Evolutionary conservation across 1,140 invertebrate species (phyloP), one percentile per base, ranked within the genome.

Genomic region (Hormaphis cornu): DNA sequence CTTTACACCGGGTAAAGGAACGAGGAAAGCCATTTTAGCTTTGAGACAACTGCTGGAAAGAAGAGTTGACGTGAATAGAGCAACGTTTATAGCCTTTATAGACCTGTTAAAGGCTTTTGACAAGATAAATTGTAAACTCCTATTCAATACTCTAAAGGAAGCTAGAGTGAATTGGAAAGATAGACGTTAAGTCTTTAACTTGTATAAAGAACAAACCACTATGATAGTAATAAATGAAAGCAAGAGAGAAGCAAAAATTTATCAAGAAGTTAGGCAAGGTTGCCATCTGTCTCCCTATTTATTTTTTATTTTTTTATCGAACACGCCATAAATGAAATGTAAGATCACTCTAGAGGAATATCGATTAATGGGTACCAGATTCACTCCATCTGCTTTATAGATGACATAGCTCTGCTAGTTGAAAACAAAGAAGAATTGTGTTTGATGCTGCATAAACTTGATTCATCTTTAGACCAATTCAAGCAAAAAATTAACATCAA

Each of bases 241-340:
- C 16, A 40, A 22, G 53, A 70, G 24, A 70, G 69, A 58, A 40
- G 42, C 40, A 16, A 70, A 70, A 46, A 70, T 70, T 70, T 8
- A 35, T 20, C n/a, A 44, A 26, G 48, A 24, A 44, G 69, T 70
- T 16, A 70, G 69, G 28, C 69, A 56, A 35, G 37, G 42, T 40
- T 50, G 37, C 40, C 52, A 40, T 40, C 44, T 58, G 9, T 70
- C 54, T 22, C 59, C 63, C 5, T n/a, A 40, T 10, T 12, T 74
- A 14, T 73, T 73, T 26, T 42, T 30, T 72, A 66, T 40, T 12
- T 74, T 12, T 71, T 72, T 22, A 37, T 71, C 5, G 69, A 70
- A 37, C 14, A 50, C 24, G 40, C 50, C 18, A 70, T 56, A n/a
- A 35, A 70, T 40, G 52, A 70, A 26, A 70, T 58, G 69, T 42